Base-by-base conservation (phyloP, 2,888 invertebrate genomes). In the Arge pagana region DNA sequence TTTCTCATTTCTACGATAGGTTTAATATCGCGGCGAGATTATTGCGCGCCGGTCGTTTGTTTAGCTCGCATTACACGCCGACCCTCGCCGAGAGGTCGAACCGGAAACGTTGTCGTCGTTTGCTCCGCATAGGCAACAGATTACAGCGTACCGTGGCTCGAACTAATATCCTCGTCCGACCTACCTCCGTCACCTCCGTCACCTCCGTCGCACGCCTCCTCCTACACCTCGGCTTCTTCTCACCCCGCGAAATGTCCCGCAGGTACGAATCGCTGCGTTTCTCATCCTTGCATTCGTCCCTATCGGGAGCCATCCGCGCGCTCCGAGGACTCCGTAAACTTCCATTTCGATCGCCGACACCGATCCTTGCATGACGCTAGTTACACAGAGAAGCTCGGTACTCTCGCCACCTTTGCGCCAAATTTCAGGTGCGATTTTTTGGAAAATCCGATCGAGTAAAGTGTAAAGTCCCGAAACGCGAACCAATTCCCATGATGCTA, bases 71-170 rank as follows among this genome's bases (percentile, higher is more conserved):
- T 64, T 67, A 63, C 65, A 52, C 53, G 52, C 50, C 52, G 64
- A 67, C 63, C 63, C 62, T 57, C 54, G 50, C 53, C 43, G 36
- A 49, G 56, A 51, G 62, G 63, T 68, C 65, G 58, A 62, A 60
- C 63, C 64, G 67, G 69, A 69, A 70, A 67, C 53, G 58, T 48
- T 48, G 50, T 56, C n/a, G n/a, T n/a, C n/a, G n/a, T n/a, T n/a
- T n/a, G n/a, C 15, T 24, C 15, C 24, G n/a, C 15, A 24, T 16
- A 40, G 24, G 26, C 40, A 26, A 37, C 10, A 37, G 21, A 13
- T n/a, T n/a, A n/a, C n/a, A n/a, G n/a, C n/a, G n/a, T n/a, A n/a
- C n/a, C n/a, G n/a, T n/a, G n/a, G 37, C 19, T 40, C 40, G 40
- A 24, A 10, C 15, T 40, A 3, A 40, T 26, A 40, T 40, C 40